Evolutionary conservation across 1,140 invertebrate species (phyloP), one percentile per base, ranked within the genome.

Genomic region (Elymnias hypermnestra): DNA sequence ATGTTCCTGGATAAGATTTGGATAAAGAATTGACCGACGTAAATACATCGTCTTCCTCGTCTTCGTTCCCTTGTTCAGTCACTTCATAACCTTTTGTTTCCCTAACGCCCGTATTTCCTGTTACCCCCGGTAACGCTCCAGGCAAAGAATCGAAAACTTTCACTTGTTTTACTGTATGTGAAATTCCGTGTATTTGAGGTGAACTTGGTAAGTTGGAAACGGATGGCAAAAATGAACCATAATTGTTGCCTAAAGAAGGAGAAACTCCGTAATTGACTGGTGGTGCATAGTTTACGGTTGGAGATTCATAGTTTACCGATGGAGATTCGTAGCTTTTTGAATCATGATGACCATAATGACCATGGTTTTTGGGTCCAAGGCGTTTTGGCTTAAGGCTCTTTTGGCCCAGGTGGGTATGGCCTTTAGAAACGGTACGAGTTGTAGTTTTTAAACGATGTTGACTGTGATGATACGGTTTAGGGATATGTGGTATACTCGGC

Each of bases 71-170:
- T 19, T 81, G 61, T 37, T 87, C 86, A 0, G 66, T 76, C 1
- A 87, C 79, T 38, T 87, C 75, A 28, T 87, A 83, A 0, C 74
- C 75, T 15, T 64, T 57, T 3, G 39, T 38, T 10, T 48, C 52
- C 10, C 53, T 39, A 5, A 39, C 49, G 1, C 37, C 56, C 4
- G 36, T 29, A 13, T 35, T 45, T 5, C 48, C 49, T 1, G 67
- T 67, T 3, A n/a, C 9, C 9, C 25, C 25, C 2, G 14, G 14
- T 36, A 77, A 14, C 12, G 57, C 65, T 1, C 71, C 72, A 2
- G 81, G 81, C 6, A 77, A 53, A 0, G 77, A 78, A 54, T 82
- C 77, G 15, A 68, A 84, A 2, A 84, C 76, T 48, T 84, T 84
- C 1, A 79, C 69, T 47, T 84, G 75, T 41, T 82, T 77, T 0